A percentile compares a stretch with the other conserved stretches of the same genome.
Evolutionary conservation across 2,113 vertebrate genomes (phyloP).

Genomic region (Procavia capensis): DNA sequence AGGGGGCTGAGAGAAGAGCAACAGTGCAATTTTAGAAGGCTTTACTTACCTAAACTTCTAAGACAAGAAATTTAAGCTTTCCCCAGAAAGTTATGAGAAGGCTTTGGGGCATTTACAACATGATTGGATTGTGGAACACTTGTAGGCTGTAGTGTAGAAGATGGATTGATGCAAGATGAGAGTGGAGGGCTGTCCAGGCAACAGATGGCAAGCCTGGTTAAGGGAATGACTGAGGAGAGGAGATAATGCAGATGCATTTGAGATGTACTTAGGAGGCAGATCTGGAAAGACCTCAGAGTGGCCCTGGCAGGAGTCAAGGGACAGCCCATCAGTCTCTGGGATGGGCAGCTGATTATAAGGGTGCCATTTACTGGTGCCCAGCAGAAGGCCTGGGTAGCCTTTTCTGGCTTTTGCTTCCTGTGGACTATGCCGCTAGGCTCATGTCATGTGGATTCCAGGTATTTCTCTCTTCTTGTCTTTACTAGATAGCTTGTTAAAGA

Average conservation of each 20-base stretch:
- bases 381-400: not conserved
- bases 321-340: not conserved
- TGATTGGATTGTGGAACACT: not conserved
- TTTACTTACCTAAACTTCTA: not conserved
- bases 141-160: fast-evolving
- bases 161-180: not conserved
- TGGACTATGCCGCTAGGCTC: not conserved
- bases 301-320: not conserved
- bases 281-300: too few relatives aligned
- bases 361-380: fast-evolving
- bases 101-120: not conserved
- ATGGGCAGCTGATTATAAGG: not conserved
- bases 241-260: not conserved
- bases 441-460: fast-evolving
- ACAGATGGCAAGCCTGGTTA: not conserved
- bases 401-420: not conserved
- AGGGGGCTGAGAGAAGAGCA: not conserved
- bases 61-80: not conserved
- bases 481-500: not conserved
- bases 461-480: not conserved
- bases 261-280: not conserved
- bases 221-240: fast-evolving
- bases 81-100: not conserved
- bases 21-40: not conserved
- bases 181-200: not conserved